These are phyloP conservation scores for Enteromius afrohamiltoni DNA, from an alignment of 2,797 vertebrate genomes.

Conservation along the genomic window DNA sequence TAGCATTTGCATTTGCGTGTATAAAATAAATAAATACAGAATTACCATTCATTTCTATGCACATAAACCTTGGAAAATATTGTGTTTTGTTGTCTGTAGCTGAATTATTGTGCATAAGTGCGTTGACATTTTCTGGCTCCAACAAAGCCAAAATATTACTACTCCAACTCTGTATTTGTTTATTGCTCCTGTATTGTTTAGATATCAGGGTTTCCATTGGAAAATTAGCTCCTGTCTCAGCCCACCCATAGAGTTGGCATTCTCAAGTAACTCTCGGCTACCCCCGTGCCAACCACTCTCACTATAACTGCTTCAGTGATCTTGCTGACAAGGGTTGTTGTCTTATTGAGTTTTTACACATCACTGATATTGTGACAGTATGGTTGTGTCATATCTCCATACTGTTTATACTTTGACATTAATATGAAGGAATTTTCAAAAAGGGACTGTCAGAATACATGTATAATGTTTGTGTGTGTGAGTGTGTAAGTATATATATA, in stretches of 20 bases:
- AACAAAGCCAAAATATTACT: slow-evolving; percentile 64
- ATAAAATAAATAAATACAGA: slow-evolving; percentile 3
- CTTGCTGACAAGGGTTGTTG: slow-evolving; percentile 59
- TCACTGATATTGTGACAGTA: slow-evolving; percentile 63
- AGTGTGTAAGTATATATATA: no score
- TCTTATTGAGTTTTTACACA: slow-evolving; percentile 42
- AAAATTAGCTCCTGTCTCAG: slow-evolving; percentile 73
- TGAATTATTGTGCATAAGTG: slow-evolving; percentile 37
- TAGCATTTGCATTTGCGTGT: background rate
- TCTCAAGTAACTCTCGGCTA: slow-evolving; percentile 68
- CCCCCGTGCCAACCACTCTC: slow-evolving; percentile 62
- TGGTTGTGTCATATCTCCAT: slow-evolving; percentile 61
- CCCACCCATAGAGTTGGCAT: slow-evolving; percentile 82
- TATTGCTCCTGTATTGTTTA: slow-evolving; percentile 74
- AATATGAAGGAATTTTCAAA: slow-evolving; percentile 4
- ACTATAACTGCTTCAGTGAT: slow-evolving; percentile 52
- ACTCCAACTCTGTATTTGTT: slow-evolving; percentile 69
- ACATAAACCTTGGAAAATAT: slow-evolving; percentile 36
- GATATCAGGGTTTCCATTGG: slow-evolving; percentile 70
- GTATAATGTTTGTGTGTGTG: background rate
- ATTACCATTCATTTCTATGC: slow-evolving; percentile 30
- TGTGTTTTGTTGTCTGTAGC: slow-evolving; percentile 6
- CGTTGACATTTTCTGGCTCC: slow-evolving; percentile 50
- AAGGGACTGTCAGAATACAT: background rate
- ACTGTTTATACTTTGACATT: background rate